phyloP scores from a whole-genome alignment of 2,797 vertebrate species.

The Masticophis lateralis region DNA sequence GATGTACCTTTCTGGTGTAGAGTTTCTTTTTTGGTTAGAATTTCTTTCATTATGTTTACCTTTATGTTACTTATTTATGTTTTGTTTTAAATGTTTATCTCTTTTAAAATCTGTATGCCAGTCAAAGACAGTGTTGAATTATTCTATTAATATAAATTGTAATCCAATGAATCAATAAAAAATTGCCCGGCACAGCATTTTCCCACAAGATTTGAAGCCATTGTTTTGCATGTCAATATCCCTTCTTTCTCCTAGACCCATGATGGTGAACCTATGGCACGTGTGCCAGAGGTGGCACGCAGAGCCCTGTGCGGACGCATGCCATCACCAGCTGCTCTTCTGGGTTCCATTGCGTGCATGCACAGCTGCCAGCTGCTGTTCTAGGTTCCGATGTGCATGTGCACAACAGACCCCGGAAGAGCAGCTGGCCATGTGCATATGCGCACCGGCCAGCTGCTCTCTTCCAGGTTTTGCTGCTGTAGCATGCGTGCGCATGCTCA shows the following conservation, averaged over 20 bases:
- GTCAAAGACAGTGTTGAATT: neutral
- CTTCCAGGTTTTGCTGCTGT: too few relatives aligned
- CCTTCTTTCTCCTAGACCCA: neutral
- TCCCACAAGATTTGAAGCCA: neutral
- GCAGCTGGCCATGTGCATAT: too few relatives aligned
- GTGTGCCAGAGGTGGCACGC: too few relatives aligned
- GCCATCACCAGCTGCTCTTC: too few relatives aligned
- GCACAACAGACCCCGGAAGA: too few relatives aligned
- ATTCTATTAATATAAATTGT: neutral
- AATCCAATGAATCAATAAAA: neutral
- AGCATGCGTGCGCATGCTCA: too few relatives aligned
- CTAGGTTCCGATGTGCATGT: too few relatives aligned
- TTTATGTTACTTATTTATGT: neutral
- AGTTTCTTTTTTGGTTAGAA: neutral
- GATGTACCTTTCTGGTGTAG: neutral
- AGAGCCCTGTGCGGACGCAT: too few relatives aligned
- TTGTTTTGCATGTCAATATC: neutral
- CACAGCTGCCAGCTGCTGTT: too few relatives aligned
- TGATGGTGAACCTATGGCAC: too few relatives aligned
- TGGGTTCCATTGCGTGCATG: too few relatives aligned
- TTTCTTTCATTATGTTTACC: neutral
- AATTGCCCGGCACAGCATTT: neutral
- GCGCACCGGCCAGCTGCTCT: too few relatives aligned
- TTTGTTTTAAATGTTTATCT: neutral
- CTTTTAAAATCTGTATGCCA: neutral